Evolutionary conservation across 2,113 vertebrate species (phyloP), one percentile per base, ranked within the genome.

Genomic region (Gopherus evgoodei): DNA sequence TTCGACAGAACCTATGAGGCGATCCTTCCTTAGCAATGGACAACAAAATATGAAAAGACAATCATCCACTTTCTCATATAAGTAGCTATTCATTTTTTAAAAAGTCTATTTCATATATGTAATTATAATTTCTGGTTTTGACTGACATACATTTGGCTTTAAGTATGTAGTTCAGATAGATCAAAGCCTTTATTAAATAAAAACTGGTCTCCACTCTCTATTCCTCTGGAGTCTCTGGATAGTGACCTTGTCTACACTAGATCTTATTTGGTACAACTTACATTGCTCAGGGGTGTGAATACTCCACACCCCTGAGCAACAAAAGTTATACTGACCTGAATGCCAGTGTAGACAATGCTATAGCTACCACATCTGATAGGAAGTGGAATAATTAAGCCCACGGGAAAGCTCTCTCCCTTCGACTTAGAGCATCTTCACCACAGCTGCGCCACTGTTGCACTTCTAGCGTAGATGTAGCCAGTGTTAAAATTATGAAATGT

Each of bases 1-100:
- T 97, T 95, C 97, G 97, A 98, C 97, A 98, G 98, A 98, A 98
- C 97, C 97, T 98, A 98, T 90, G 98, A 93, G 98, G 98, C 10
- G 97, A 98, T 98, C 98, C 98, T 98, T 98, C 97, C 98, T 98
- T 97, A 97, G 98, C 95, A 97, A 97, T 0, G 83, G 96, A 6
- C 95, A 97, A 97, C 93, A 96, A 96, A 91, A 96, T 94, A 98
- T 4, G 95, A 96, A 96, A 95, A 98, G 83, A 98, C 84, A 98
- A 98, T 98, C 97, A 98, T 94, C 97, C 96, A 96, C 95, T 95
- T 91, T 93, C 92, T 97, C 89, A 52, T 81, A 82, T 82, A 1
- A 86, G 47, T 27, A 96, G 83, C 90, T 92, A 65, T 80, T 93
- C 38, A 94, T 57, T 88, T 81, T 5, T 69, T 42, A 84, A 54